A percentile compares a stretch with the other conserved stretches of the same genome.
Conservation (phyloP, 1,140 invertebrate species). For the Polypedilum vanderplanki region DNA sequence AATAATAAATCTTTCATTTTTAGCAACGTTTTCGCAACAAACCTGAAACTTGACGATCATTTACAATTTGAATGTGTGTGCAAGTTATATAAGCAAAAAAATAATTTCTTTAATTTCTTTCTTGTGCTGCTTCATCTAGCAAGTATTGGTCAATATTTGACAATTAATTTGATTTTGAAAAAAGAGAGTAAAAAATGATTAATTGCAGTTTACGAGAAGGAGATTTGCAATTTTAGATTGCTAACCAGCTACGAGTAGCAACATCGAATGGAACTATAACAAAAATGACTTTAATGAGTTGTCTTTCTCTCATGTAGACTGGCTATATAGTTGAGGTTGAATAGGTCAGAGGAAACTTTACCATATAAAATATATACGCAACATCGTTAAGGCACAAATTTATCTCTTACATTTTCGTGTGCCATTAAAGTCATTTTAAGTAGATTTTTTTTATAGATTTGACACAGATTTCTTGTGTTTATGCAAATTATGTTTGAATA, state of each 20-base stretch:
- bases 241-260: background rate
- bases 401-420: background rate
- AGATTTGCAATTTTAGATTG: slow-evolving; percentile 9
- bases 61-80: background rate
- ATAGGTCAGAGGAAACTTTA: background rate
- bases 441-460: background rate
- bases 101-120: too few species aligned
- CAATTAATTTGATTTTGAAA: background rate
- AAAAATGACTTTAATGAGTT: slow-evolving; percentile 6
- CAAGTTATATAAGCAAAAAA: background rate
- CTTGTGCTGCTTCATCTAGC: too few species aligned
- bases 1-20: too few species aligned
- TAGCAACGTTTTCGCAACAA: background rate
- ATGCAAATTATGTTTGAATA: background rate
- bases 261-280: background rate
- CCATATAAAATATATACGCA: background rate
- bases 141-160: background rate
- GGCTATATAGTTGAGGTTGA: slow-evolving; percentile 6
- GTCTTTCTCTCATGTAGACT: background rate
- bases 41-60: background rate
- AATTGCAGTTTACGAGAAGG: background rate
- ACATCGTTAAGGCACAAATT: background rate
- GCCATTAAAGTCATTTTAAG: slow-evolving; percentile 1
- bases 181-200: background rate
- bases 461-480: background rate